These are phyloP conservation scores for Harpagus bidentatus DNA, from an alignment of 2,113 vertebrate species.

Conservation along the genomic window DNA sequence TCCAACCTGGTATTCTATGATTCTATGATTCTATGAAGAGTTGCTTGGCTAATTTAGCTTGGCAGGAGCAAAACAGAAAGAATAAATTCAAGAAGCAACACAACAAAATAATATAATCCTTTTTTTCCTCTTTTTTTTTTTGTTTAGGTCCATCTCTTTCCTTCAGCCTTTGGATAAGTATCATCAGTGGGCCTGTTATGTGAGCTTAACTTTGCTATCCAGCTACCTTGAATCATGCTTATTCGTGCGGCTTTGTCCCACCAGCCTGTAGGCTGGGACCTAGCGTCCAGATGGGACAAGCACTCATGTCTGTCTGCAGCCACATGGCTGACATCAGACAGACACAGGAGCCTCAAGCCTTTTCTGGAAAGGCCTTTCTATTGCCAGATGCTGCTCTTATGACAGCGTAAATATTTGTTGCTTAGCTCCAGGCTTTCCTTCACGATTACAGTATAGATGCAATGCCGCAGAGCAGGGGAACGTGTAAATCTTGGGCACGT, in stretches of 20 bases:
- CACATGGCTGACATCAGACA: neutral
- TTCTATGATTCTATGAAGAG: neutral
- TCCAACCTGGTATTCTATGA: neutral
- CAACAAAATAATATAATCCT: fast-evolving
- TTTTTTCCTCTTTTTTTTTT: neutral
- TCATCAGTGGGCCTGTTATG: neutral
- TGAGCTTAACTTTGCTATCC: neutral
- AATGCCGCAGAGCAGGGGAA: neutral
- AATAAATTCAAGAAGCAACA: neutral
- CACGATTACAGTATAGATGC: neutral
- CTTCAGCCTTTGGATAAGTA: neutral
- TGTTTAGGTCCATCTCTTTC: neutral
- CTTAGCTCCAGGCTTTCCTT: neutral
- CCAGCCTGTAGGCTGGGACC: neutral
- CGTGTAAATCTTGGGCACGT: neutral
- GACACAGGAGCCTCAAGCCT: neutral
- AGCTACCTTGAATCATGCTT: neutral
- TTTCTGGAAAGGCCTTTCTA: neutral
- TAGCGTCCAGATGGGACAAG: neutral
- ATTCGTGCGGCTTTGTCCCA: neutral
- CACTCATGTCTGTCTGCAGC: neutral
- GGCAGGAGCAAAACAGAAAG: neutral
- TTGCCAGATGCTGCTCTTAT: neutral
- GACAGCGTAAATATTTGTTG: neutral
- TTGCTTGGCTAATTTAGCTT: neutral